Evolutionary conservation across 2,113 vertebrate genomes (phyloP), one percentile per base, ranked within the genome.

Genomic region (Microtus montanus): DNA sequence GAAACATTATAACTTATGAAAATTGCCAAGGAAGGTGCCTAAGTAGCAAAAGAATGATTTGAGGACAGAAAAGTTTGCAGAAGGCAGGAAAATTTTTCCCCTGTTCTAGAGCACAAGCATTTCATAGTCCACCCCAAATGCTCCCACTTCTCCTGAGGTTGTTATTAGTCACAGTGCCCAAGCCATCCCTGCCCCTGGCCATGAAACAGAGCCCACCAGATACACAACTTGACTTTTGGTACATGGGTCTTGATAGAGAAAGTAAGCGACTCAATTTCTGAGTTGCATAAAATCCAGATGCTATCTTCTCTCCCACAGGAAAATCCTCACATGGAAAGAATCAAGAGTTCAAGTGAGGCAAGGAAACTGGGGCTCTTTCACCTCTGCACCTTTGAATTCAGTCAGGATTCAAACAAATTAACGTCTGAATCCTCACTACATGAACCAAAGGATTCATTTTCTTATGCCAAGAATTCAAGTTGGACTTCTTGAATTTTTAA

Each of bases 401-500:
- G 33, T 68, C 41, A 14, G 49, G 30, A 82, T 5, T 89, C 17
- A 92, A 63, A 70, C 2, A 58, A 83, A 3, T 61, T 93, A 52
- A 89, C 0, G 20, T 19, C 15, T 80, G 10, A 93, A 30, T 83
- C 47, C 22, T 44, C 5, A 63, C 49, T 66, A 35, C 47, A 64
- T 2, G 7, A 95, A 28, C 38, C 22, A 41, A 88, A 15, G 19
- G 35, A 82, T 80, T 95, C 24, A 2, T 77, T 90, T 94, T 94
- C 41, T 84, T 28, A 68, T 44, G 38, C 14, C 24, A 70, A 52
- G 28, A 89, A 49, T 74, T 93, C 80, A 96, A 91, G 44, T 70
- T 92, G 17, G 14, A 30, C 13, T 86, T 86, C 41, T 73, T 88
- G 3, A 33, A 78, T 78, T 92, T 90, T 66, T 78, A 90, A 93